phyloP scores from a whole-genome alignment of 1,140 invertebrate species.

The Adelges cooleyi region DNA sequence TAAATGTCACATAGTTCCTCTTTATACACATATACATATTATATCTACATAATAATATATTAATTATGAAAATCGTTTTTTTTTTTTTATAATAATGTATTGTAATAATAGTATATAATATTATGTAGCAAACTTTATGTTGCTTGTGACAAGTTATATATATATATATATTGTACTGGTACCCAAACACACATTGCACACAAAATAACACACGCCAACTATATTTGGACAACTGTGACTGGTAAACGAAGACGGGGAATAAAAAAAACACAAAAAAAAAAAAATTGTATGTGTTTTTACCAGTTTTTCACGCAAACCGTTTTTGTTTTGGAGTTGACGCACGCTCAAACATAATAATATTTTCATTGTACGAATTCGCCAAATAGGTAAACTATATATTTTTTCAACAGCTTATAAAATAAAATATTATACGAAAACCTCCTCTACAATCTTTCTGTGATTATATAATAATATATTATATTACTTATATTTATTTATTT shows the following conservation, averaged over 20 bases:
- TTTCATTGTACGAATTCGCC: conserved; percentile 21
- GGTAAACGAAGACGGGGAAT: conserved; percentile 12
- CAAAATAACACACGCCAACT: too few relatives aligned
- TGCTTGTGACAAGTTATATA: conserved; percentile 18
- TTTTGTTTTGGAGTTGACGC: background rate
- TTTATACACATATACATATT: conserved; percentile 4
- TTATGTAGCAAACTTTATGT: background rate
- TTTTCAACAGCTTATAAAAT: conserved; percentile 8
- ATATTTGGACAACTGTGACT: conserved; percentile 22
- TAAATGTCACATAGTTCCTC: conserved; percentile 28
- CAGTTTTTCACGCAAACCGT: conserved; percentile 7
- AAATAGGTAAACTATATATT: conserved; percentile 5
- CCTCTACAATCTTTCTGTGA: conserved; percentile 18
- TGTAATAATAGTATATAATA: background rate
- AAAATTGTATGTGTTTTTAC: background rate
- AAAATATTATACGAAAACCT: too few relatives aligned
- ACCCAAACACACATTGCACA: too few relatives aligned
- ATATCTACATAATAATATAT: background rate
- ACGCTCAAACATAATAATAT: conserved; percentile 26
- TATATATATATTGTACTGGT: conserved; percentile 8
- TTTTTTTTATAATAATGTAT: background rate
- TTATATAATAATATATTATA: background rate
- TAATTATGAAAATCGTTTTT: too few relatives aligned
- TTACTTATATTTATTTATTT: too few relatives aligned
- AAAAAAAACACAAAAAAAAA: background rate